Evolutionary conservation across 53 echinoderm and acorn worm species (phyloP).

Genomic region (Crossaster papposus): DNA sequence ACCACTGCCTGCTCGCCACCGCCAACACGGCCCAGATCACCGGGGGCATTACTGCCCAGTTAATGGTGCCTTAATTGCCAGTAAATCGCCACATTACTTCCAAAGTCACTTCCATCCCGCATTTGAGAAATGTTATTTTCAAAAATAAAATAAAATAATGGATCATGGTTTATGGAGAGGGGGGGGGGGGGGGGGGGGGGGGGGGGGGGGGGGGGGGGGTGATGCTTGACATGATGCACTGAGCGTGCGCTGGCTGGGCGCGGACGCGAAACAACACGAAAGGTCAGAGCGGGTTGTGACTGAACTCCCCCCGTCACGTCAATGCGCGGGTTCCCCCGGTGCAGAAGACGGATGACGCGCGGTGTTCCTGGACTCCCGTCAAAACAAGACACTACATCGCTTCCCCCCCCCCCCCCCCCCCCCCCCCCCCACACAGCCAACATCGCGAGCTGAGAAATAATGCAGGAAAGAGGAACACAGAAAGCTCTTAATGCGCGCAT

Average conservation of each 20-base stretch:
- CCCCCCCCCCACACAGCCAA: not conserved
- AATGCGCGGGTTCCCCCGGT: not conserved
- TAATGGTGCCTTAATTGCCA: conserved; percentile 60
- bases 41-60: conserved; percentile 38
- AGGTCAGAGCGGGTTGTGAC: not conserved
- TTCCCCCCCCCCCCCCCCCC: too few species aligned
- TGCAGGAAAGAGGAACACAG: not conserved
- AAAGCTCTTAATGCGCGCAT: conserved; percentile 32
- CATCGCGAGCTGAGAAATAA: not conserved
- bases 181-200: too few species aligned
- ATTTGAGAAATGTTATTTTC: not conserved
- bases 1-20: conserved; percentile 40
- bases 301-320: not conserved
- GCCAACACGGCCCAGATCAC: conserved; percentile 35
- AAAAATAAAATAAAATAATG: not conserved
- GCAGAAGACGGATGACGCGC: conserved; percentile 10
- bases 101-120: conserved; percentile 25
- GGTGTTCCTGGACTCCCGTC: not conserved
- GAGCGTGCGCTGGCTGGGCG: not conserved
- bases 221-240: not conserved
- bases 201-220: too few species aligned
- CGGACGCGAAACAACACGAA: not conserved
- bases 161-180: conserved; percentile 26
- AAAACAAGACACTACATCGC: not conserved
- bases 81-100: conserved; percentile 47